Conservation (phyloP, 2,888 invertebrate genomes). For the Cryptocephalus moraei region DNA sequence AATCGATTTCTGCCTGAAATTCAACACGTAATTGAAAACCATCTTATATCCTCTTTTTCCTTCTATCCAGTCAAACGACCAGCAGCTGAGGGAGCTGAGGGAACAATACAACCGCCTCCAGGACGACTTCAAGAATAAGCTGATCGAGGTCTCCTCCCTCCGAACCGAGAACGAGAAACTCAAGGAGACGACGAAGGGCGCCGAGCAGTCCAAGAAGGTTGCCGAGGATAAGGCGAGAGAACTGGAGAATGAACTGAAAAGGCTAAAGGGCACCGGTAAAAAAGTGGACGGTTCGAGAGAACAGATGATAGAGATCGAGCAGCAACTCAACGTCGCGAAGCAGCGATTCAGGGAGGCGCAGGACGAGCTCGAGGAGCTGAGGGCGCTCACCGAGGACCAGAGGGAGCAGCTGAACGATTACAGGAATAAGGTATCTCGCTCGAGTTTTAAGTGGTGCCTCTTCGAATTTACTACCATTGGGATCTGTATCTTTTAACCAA, state of each 20-base stretch:
- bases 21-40: too few relatives aligned
- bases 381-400: constrained; percentile 52
- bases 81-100: constrained; percentile 47
- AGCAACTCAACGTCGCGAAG: constrained; percentile 42
- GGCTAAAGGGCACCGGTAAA: constrained; percentile 30
- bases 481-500: too few relatives aligned
- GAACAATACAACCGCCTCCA: constrained; percentile 53
- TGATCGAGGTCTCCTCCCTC: constrained; percentile 51
- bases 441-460: too few relatives aligned
- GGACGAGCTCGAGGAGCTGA: constrained; percentile 51
- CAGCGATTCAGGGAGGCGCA: constrained; percentile 46
- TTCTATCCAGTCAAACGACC: constrained; percentile 32
- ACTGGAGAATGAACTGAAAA: constrained; percentile 43
- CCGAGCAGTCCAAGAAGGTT: constrained; percentile 42
- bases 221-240: constrained; percentile 50
- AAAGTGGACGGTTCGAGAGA: constrained; percentile 39
- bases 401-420: constrained; percentile 58
- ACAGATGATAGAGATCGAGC: constrained; percentile 52
- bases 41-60: too few relatives aligned
- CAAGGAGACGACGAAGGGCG: constrained; percentile 35
- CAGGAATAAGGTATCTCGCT: constrained; percentile 48
- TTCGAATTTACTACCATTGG: too few relatives aligned
- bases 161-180: constrained; percentile 43
- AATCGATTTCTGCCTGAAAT: too few relatives aligned
- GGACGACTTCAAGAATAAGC: constrained; percentile 57